Base-by-base conservation (phyloP, 2,888 invertebrate genomes). In the Netelia melanura region DNA sequence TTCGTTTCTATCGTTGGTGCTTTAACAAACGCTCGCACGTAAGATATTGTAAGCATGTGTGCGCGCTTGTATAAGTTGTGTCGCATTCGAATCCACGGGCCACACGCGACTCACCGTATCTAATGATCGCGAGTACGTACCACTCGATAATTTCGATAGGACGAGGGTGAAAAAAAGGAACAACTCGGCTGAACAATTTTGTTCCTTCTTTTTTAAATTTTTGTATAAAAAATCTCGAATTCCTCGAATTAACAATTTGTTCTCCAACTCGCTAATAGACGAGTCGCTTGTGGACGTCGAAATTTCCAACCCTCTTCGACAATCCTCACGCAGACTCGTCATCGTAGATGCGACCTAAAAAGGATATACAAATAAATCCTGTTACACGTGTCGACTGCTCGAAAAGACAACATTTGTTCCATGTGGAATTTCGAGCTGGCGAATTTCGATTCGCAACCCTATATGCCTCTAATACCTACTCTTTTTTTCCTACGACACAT, bases 281-380 rank as follows among this genome's bases (percentile, higher is more conserved):
- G 62, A 78, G 62, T 68, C 64, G 70, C 75, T 17, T 17, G 17
- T 17, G 70, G 56, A 79, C 74, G 62, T 72, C 72, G 65, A 5
- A 77, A 62, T 84, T 80, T 71, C 54, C 44, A 54, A 70, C 10
- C 56, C 54, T 65, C 48, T 68, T 80, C 64, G 43, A 52, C 56
- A 68, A 79, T 65, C 68, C 64, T 82, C 84, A 81, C 17, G 76
- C 79, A 81, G 86, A 86, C 87, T 77, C n/a, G 71, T 44, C 72
- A 17, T 17, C 17, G 17, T 17, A 17, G 61, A 30, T n/a, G 56
- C 58, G 80, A 52, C 43, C 10, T 17, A 48, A 83, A 72, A 62
- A 77, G 87, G 88, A 17, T 17, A 89, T 86, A 89, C 89, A 87
- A 88, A 89, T 89, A 90, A 91, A 91, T 91, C 91, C 89, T 87